phyloP scores from a whole-genome alignment of 2,797 vertebrate genomes.

The Salarias fasciatus region DNA sequence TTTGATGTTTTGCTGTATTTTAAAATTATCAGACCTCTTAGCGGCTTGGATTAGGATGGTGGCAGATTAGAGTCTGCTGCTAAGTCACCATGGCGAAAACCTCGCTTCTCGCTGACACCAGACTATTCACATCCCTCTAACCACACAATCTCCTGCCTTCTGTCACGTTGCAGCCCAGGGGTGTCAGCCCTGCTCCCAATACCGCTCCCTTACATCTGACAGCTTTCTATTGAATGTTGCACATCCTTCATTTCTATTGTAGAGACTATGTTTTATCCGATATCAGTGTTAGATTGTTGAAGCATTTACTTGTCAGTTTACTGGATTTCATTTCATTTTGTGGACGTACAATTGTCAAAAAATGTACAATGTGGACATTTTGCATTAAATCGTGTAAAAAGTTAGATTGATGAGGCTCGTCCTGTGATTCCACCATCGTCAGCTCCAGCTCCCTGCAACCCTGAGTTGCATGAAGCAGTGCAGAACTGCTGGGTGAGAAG shows the following conservation, averaged over 20 bases:
- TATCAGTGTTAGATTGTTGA: too few relatives aligned
- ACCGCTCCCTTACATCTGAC: constrained; percentile 28
- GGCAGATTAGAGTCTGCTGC: constrained; percentile 72
- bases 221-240: constrained; percentile 22
- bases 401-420: too few relatives aligned
- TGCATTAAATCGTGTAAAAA: too few relatives aligned
- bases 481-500: too few relatives aligned
- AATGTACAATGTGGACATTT: too few relatives aligned
- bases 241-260: constrained; percentile 7
- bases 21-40: constrained; percentile 64
- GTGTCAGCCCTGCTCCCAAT: constrained; percentile 12
- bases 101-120: constrained; percentile 66
- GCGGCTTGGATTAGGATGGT: constrained; percentile 71
- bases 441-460: too few relatives aligned
- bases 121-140: constrained; percentile 50
- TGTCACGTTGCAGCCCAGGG: constrained; percentile 46
- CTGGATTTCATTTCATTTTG: too few relatives aligned
- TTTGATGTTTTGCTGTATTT: constrained; percentile 59
- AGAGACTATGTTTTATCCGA: not conserved
- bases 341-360: too few relatives aligned
- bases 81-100: constrained; percentile 68
- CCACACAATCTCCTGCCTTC: constrained; percentile 34
- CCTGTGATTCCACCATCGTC: too few relatives aligned
- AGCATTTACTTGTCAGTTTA: too few relatives aligned
- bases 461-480: too few relatives aligned